phyloP scores from a whole-genome alignment of 2,888 invertebrate genomes.

The Dolichopus griseipennis region DNA sequence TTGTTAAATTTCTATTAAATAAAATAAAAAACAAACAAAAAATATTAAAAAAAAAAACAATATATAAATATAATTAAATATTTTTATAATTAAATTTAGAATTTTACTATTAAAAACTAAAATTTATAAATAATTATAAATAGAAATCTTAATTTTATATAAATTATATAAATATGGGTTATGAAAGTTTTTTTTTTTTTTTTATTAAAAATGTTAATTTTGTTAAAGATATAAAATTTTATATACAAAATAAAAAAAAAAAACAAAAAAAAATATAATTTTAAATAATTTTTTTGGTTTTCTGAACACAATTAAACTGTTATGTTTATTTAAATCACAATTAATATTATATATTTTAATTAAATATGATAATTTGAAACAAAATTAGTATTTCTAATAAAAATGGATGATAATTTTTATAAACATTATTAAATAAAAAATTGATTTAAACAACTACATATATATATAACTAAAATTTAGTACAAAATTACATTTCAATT shows the following conservation, averaged over 20 bases:
- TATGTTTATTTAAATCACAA: too few relatives aligned
- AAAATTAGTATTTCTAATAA: too few relatives aligned
- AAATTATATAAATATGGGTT: conserved; percentile 1
- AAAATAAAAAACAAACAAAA: not conserved
- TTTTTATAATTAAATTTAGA: conserved; percentile 1
- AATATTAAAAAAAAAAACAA: not conserved
- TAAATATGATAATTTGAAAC: too few relatives aligned
- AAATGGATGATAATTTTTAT: too few relatives aligned
- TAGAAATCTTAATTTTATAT: not conserved
- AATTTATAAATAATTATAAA: not conserved
- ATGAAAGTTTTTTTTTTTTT: not conserved
- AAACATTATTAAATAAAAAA: too few relatives aligned
- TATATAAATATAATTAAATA: not conserved
- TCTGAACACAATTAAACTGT: too few relatives aligned
- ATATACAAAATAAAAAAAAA: not conserved
- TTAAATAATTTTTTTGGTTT: too few relatives aligned
- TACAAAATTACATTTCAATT: too few relatives aligned
- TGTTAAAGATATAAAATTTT: not conserved
- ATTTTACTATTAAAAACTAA: not conserved
- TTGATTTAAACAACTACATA: too few relatives aligned
- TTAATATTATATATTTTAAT: too few relatives aligned
- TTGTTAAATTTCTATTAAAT: conserved; percentile 1
- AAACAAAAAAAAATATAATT: too few relatives aligned
- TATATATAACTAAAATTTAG: too few relatives aligned
- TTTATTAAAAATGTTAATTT: conserved; percentile 1